Evolutionary conservation across 2,113 vertebrate genomes (phyloP), one percentile per base, ranked within the genome.

Genomic region (Elaphurus davidianus): DNA sequence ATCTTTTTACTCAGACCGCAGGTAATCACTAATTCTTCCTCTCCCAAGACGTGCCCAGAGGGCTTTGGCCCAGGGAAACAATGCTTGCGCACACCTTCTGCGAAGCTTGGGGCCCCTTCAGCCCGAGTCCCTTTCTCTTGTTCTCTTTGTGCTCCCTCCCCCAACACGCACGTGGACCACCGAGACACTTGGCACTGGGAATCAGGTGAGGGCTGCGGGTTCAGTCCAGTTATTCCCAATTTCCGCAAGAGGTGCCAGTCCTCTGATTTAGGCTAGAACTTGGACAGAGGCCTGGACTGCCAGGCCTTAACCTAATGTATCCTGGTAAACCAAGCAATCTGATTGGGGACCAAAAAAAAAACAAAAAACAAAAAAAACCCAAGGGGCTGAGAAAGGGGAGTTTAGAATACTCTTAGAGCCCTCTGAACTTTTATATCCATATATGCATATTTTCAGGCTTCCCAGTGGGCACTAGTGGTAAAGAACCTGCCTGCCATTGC

Each of bases 141-240:
- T 71, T 59, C 25, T 10, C 13, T 14, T 21, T 13, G 4, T 0
- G 14, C 55, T 12, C 16, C 14, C 21, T 6, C 15, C 3, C n/a
- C 71, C 10, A 10, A 4, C 1, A 27, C 1, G 15, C 64, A 3
- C 0, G 2, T 14, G 71, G 14, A 33, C 36, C 76, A 6, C 9
- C n/a, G 16, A 43, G 2, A 11, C 62, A 7, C 57, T 76, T 7
- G 11, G 33, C 10, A 0, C 16, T 21, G 76, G 54, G 54, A 83
- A 27, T 60, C 71, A 16, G 47, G 30, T 19, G 71, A 74, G 50
- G 30, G 40, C 28, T 47, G 10, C 30, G 13, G 10, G 45, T 74
- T 76, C 19, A 1, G n/a, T 45, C 21, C 12, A 21, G 8, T 47
- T 76, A 47, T 45, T 87, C 62, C 91, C 52, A 15, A 15, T 57